A percentile compares a stretch with the other conserved stretches of the same genome.
phyloP scores from a whole-genome alignment of 2,113 vertebrate species.

The Junco hyemalis region DNA sequence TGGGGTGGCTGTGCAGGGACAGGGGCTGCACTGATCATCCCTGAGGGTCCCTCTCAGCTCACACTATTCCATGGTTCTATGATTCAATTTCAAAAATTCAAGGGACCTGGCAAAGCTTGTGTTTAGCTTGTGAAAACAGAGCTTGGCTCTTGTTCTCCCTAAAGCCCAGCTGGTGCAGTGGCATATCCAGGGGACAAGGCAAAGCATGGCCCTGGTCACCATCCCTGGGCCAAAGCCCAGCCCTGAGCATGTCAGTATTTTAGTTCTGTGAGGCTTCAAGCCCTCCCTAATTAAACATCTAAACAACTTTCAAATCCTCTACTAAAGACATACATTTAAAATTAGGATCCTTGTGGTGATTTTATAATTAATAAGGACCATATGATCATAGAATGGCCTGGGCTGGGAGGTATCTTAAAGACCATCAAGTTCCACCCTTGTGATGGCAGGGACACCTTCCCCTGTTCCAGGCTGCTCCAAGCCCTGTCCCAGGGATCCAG shows the following conservation, averaged over 20 bases:
- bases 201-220: not conserved
- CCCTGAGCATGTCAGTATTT: not conserved
- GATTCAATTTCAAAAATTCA: not conserved
- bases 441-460: not conserved
- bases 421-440: fast-evolving
- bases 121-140: not conserved
- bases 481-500: not conserved
- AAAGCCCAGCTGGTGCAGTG: fast-evolving
- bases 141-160: not conserved
- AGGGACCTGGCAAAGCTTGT: fast-evolving
- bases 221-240: not conserved
- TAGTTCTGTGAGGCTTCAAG: not conserved
- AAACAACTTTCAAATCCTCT: not conserved
- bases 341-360: not conserved
- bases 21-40: fast-evolving
- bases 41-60: fast-evolving
- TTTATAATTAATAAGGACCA: not conserved
- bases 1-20: not conserved
- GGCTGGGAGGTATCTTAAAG: not conserved
- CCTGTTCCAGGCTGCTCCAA: not conserved
- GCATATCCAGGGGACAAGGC: not conserved
- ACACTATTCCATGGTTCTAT: not conserved
- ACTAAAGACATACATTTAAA: not conserved
- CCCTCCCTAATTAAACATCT: not conserved
- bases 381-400: not conserved